A percentile compares a stretch with the other conserved stretches of the same genome.
These are phyloP conservation scores for Calameuta idolon DNA, from an alignment of 2,888 invertebrate genomes.

Conservation along the genomic window DNA sequence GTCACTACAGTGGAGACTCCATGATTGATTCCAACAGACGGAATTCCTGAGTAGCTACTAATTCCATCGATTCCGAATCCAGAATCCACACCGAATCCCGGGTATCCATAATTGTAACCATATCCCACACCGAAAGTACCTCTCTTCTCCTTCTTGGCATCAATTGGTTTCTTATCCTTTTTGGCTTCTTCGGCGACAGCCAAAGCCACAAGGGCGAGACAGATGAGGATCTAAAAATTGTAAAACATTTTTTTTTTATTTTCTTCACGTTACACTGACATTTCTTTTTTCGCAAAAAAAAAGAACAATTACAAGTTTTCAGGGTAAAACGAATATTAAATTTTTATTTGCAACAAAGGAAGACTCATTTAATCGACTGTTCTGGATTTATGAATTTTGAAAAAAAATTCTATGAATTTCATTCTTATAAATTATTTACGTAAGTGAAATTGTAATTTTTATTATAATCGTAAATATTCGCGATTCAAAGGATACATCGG, in stretches of 20 bases:
- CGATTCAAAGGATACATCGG: not conserved
- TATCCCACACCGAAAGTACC: constrained; percentile 51
- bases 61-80: not conserved
- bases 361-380: too few species aligned
- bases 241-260: not conserved
- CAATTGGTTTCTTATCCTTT: constrained; percentile 36
- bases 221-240: constrained; percentile 51
- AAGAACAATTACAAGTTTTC: not conserved
- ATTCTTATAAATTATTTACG: not conserved
- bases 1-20: constrained; percentile 67
- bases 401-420: not conserved
- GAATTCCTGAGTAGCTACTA: constrained; percentile 11
- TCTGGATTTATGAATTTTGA: not conserved
- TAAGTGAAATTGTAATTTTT: not conserved
- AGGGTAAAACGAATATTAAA: not conserved
- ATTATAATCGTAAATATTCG: not conserved
- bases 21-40: constrained; percentile 23
- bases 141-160: constrained; percentile 51
- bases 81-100: constrained; percentile 31
- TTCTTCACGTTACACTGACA: not conserved
- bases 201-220: constrained; percentile 61
- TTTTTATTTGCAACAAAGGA: not conserved
- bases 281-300: not conserved
- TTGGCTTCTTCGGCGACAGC: constrained; percentile 57
- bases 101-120: constrained; percentile 34